phyloP scores from a whole-genome alignment of 2,113 vertebrate species.

The Pagrus major region DNA sequence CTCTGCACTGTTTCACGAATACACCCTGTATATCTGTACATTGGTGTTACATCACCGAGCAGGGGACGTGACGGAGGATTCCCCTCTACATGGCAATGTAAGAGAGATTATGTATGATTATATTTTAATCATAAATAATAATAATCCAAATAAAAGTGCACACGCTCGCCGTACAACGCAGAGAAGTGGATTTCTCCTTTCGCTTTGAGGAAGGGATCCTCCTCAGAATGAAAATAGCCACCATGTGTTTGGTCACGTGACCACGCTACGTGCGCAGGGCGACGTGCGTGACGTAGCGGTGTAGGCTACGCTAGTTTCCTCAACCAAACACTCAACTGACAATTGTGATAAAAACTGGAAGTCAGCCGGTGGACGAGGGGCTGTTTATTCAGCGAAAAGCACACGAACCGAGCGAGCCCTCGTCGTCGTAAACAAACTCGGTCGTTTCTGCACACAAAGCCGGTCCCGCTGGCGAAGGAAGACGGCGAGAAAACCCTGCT shows the following conservation, averaged over 20 bases:
- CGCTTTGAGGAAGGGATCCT: no score
- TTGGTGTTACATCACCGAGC: conserved; percentile 1
- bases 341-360: conserved; percentile 69
- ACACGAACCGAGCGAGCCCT: not conserved
- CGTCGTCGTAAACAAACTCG: not conserved
- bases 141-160: no score
- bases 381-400: conserved; percentile 12
- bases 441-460: not conserved
- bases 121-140: no score
- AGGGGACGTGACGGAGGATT: not conserved
- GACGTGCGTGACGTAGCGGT: conserved; percentile 71
- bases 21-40: not conserved
- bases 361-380: conserved; percentile 52
- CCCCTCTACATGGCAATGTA: not conserved
- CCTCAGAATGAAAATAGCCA: conserved; percentile 62
- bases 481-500: conserved; percentile 14
- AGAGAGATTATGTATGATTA: not conserved
- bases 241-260: conserved; percentile 83
- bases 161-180: not conserved
- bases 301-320: conserved; percentile 77
- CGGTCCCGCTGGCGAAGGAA: conserved; percentile 2
- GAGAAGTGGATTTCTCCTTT: not conserved
- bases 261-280: conserved; percentile 58
- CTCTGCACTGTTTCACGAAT: not conserved
- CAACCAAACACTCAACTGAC: conserved; percentile 73